Base-by-base conservation (phyloP, 2,888 invertebrate species). In the Agrypnus murinus region DNA sequence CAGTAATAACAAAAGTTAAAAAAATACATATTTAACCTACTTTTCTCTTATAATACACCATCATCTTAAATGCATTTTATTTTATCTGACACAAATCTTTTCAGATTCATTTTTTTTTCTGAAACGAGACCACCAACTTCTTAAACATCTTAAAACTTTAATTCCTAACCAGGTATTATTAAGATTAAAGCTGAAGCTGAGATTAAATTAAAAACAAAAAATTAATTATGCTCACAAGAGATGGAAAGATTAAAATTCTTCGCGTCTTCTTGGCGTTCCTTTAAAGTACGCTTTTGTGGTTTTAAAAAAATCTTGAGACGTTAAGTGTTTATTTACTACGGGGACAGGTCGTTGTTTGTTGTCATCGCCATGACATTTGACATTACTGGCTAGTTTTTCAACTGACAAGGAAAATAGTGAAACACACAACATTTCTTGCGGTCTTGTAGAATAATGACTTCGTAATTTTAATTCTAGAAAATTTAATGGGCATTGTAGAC, bases 311-410 rank as follows among this genome's bases (percentile, higher is more conserved):
- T 25, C 25, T 25, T 25, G 5, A 25, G 2, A 25, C 2, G 25
- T 25, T 25, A 25, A 25, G 25, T 25, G 25, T 25, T 25, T 25
- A 25, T 25, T 25, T 25, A 25, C 25, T 25, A 5, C 3, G 5
- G 5, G 25, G 25, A 25, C 25, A 25, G 5, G 25, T 25, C 25
- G 3, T 25, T 25, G 2, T 25, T 25, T 25, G 2, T 25, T 25
- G 25, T 25, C 25, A 32, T 34, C 53, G 12, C 14, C 17, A 17
- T 36, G 55, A 55, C 55, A 55, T 55, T 55, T 55, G 55, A 55
- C 55, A 55, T 36, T 25, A 25, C 34, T 12, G 17, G 34, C 36
- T 36, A 32, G 31, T 55, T 55, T 55, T 55, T 36, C 15, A 17
- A 36, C 10, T 15, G 19, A 15, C 53, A 53, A 32, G 32, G 12